phyloP scores from a whole-genome alignment of 1,140 invertebrate genomes.

The Dreissena polymorpha region DNA sequence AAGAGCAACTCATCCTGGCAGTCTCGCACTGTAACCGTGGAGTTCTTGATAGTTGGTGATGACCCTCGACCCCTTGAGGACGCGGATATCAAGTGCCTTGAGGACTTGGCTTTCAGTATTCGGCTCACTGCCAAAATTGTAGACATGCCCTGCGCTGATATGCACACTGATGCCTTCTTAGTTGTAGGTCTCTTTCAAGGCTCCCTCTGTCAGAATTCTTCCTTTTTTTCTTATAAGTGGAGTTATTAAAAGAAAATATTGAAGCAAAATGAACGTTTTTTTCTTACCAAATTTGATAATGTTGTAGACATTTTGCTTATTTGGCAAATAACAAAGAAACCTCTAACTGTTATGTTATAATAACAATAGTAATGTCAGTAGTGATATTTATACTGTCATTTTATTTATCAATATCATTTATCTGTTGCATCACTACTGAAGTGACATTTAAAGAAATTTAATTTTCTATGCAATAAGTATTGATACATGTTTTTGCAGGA shows the following conservation, averaged over 20 bases:
- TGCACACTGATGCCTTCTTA: constrained; percentile 90
- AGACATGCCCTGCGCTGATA: constrained; percentile 91
- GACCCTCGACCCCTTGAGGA: constrained; percentile 77
- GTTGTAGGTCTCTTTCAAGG: constrained; percentile 80
- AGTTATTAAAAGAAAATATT: background rate
- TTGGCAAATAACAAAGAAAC: too few species aligned
- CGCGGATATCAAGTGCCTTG: constrained; percentile 84
- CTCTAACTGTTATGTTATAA: too few species aligned
- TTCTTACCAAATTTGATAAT: too few species aligned
- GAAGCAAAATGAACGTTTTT: too few species aligned
- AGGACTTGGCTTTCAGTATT: constrained; percentile 84
- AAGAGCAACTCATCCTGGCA: constrained; percentile 79
- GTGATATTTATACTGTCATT: too few species aligned
- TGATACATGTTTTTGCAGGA: constrained; percentile 83
- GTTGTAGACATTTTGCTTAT: constrained; percentile 6
- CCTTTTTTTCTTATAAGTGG: background rate
- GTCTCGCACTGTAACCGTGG: constrained; percentile 81
- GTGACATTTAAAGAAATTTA: too few species aligned
- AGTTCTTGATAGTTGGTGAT: constrained; percentile 83
- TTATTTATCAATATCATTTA: too few species aligned
- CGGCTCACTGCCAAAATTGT: constrained; percentile 89
- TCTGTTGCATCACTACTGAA: too few species aligned
- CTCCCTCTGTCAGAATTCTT: background rate
- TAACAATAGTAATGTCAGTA: too few species aligned
- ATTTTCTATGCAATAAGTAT: too few species aligned